Percentiles rank a stretch among this genome's conserved stretches.
Evolutionary conservation across 2,113 vertebrate genomes (phyloP).

Genomic region (Phylloscopus trochilus): DNA sequence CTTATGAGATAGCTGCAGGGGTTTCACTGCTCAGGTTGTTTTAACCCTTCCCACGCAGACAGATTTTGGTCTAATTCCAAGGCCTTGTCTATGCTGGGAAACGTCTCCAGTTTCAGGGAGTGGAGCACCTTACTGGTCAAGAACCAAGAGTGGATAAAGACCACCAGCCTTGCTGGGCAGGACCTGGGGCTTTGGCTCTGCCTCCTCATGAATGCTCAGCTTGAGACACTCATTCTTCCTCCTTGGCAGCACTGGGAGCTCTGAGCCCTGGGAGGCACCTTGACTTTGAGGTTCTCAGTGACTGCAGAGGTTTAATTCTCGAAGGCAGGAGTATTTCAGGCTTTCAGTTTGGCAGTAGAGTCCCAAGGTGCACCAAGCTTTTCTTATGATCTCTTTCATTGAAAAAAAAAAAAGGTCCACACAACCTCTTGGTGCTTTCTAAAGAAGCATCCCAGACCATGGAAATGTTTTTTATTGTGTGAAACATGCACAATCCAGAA

Average conservation of each 20-base stretch:
- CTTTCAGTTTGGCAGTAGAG: background rate
- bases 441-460: background rate
- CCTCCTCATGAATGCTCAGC: background rate
- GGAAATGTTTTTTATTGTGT: background rate
- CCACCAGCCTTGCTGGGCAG: background rate
- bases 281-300: background rate
- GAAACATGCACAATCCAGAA: background rate
- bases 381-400: background rate
- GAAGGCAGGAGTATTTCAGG: background rate
- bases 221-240: background rate
- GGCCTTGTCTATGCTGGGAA: background rate
- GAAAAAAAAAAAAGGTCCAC: background rate
- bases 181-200: background rate
- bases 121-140: rapidly evolving
- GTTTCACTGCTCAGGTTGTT: constrained; percentile 75
- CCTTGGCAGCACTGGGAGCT: background rate
- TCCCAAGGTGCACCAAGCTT: background rate
- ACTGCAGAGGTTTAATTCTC: background rate
- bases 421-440: background rate
- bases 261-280: background rate
- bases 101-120: background rate
- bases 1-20: constrained; percentile 80
- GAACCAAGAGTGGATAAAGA: background rate
- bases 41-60: constrained; percentile 63
- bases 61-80: background rate